phyloP scores from a whole-genome alignment of 2,888 invertebrate genomes.

The Julus scandinavius region DNA sequence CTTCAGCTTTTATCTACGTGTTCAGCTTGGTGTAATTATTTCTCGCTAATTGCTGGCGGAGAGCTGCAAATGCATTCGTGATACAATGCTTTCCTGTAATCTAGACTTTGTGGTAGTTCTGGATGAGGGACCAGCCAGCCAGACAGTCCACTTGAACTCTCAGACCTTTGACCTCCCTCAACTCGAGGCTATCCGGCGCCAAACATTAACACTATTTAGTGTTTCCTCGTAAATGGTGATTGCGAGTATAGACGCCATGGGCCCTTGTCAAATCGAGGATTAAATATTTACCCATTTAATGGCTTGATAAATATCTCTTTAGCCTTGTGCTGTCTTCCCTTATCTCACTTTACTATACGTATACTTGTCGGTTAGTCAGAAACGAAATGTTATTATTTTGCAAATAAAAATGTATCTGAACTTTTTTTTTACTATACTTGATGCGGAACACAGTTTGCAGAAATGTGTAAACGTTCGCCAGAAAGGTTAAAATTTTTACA shows the following conservation, averaged over 20 bases:
- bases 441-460: too few relatives aligned
- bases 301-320: background rate
- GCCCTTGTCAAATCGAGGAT: background rate
- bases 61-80: background rate
- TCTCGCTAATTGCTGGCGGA: background rate
- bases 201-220: background rate
- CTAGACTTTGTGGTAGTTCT: background rate
- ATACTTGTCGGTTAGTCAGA: too few relatives aligned
- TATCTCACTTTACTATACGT: too few relatives aligned
- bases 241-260: background rate
- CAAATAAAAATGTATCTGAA: too few relatives aligned
- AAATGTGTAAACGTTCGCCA: too few relatives aligned
- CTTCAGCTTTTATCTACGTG: background rate
- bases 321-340: too few relatives aligned
- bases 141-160: background rate
- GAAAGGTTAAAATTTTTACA: too few relatives aligned
- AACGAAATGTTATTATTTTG: too few relatives aligned
- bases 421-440: too few relatives aligned
- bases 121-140: background rate
- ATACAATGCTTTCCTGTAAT: background rate
- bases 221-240: background rate
- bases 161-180: background rate
- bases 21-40: slow-evolving; percentile 1
- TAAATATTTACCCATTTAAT: background rate
- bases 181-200: background rate